Conservation (phyloP, 2,797 vertebrate genomes). For the Trematomus bernacchii region DNA sequence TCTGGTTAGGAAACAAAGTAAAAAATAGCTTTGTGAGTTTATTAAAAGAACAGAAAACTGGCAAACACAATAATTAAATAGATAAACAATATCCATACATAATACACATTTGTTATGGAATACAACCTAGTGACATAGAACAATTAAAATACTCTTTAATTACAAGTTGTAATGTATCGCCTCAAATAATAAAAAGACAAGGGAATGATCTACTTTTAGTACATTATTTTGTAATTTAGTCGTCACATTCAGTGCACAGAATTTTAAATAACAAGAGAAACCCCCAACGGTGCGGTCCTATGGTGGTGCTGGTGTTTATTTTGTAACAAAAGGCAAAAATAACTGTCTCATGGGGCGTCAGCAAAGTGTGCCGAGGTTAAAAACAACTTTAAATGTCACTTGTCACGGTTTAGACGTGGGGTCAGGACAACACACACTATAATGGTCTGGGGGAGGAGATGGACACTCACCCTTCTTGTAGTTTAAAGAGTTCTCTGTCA, state of each 20-base stretch:
- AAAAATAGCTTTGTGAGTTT: not conserved
- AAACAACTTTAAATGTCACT: conserved; percentile 1
- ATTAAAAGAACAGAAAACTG: not conserved
- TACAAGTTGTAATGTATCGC: not conserved
- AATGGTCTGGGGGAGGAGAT: not conserved
- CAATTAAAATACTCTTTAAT: not conserved
- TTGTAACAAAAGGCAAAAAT: conserved; percentile 19
- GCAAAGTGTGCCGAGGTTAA: not conserved
- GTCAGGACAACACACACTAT: not conserved
- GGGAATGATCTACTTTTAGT: not conserved
- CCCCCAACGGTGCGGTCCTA: not conserved
- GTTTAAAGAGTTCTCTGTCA: conserved; percentile 77
- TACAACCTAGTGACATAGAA: not conserved
- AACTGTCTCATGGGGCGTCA: not conserved
- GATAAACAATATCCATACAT: not conserved
- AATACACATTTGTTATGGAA: not conserved
- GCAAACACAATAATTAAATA: not conserved
- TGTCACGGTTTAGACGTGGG: not conserved
- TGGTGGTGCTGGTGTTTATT: conserved; percentile 22
- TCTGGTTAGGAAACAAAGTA: conserved; percentile 59
- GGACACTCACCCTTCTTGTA: conserved; percentile 79
- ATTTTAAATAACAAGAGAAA: no score
- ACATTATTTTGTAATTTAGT: not conserved
- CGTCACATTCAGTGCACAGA: not conserved
- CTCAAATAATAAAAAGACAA: not conserved